Conservation (phyloP, 2,113 vertebrate genomes). For the Pogona vitticeps region DNA sequence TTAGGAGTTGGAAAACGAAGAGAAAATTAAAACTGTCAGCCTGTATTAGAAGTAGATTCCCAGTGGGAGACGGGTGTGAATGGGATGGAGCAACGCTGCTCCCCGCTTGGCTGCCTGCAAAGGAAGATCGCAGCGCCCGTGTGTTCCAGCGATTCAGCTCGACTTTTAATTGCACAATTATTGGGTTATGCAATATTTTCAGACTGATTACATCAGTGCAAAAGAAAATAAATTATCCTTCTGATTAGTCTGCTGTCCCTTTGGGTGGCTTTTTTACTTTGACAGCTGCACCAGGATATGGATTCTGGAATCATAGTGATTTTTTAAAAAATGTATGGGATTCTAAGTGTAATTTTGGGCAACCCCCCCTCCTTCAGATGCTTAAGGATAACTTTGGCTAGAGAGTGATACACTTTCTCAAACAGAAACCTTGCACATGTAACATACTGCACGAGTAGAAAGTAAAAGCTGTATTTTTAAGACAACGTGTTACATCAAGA, state of each 20-base stretch:
- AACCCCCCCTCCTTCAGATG: not conserved
- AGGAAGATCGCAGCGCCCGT: not conserved
- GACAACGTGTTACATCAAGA: slow-evolving; percentile 19
- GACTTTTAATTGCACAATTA: slow-evolving; percentile 21
- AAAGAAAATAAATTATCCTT: not conserved
- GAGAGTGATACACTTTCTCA: not conserved
- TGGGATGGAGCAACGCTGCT: not conserved
- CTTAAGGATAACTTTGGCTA: not conserved
- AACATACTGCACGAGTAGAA: slow-evolving; percentile 14
- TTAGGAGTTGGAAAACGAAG: not conserved
- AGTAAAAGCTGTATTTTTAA: slow-evolving; percentile 28
- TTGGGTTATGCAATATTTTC: not conserved
- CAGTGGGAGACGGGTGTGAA: not conserved
- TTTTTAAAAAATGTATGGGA: not conserved
- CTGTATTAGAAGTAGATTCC: not conserved
- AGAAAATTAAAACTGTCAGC: slow-evolving; percentile 9
- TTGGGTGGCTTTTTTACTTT: not conserved
- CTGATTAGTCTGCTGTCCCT: not conserved
- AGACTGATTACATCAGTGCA: not conserved
- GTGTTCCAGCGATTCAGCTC: not conserved
- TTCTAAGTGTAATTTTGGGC: not conserved
- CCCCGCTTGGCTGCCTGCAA: not conserved
- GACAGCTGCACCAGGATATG: not conserved
- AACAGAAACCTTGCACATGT: not conserved
- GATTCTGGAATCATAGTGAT: no score